Evolutionary conservation across 2,113 vertebrate genomes (phyloP).

Genomic region (Baryphthengus martii): DNA sequence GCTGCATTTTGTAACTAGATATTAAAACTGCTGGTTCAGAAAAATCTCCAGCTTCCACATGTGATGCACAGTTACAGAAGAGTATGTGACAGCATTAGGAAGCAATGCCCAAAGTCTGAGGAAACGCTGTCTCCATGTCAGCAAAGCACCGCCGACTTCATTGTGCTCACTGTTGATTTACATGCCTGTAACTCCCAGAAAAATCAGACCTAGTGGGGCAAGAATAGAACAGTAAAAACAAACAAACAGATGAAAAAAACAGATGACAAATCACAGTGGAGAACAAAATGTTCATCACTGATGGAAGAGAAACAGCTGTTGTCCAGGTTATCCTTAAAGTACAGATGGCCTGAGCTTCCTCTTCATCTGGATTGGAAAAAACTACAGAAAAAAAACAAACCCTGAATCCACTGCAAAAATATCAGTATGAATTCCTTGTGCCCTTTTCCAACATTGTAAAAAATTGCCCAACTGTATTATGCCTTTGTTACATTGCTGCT

Average conservation of each 20-base stretch:
- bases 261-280: not conserved
- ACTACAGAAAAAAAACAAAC: not conserved
- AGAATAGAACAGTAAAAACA: not conserved
- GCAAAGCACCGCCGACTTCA: not conserved
- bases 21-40: slow-evolving; percentile 18
- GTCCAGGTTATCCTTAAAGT: slow-evolving; percentile 4
- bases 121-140: not conserved
- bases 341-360: slow-evolving; percentile 4
- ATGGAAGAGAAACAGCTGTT: slow-evolving; percentile 26
- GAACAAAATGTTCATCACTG: not conserved
- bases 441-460: not conserved
- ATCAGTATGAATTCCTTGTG: not conserved
- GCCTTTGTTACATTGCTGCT: not conserved
- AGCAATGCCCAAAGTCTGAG: not conserved
- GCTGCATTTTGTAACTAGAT: not conserved
- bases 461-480: not conserved
- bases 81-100: not conserved
- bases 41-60: not conserved
- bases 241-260: not conserved
- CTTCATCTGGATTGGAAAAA: not conserved
- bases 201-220: not conserved
- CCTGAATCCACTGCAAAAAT: not conserved
- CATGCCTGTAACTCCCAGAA: not conserved
- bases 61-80: not conserved
- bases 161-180: not conserved